phyloP scores from a whole-genome alignment of 2,797 vertebrate species.

The Falco naumanni region DNA sequence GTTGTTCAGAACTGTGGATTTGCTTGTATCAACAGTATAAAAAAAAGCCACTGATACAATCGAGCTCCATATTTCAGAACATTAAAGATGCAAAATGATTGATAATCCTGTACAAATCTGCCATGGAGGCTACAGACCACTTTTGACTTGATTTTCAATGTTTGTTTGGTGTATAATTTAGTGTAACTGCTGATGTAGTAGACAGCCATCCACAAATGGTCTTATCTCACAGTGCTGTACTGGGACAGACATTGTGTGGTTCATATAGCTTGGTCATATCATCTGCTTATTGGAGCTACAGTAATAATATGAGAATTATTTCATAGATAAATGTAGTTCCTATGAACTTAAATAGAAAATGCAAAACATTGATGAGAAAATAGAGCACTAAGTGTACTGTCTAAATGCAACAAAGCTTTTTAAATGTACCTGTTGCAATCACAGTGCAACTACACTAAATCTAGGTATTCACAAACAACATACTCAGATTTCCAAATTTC shows the following conservation, averaged over 20 bases:
- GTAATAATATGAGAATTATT: neutral
- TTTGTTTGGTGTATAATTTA: neutral
- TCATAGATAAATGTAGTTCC: neutral
- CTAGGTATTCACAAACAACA: neutral
- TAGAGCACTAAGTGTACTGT: neutral
- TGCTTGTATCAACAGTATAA: neutral
- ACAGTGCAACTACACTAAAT: neutral
- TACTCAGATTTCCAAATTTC: neutral
- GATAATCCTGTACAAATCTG: neutral
- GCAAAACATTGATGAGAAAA: neutral
- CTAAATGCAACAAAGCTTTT: neutral
- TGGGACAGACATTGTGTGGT: neutral
- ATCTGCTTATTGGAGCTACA: neutral
- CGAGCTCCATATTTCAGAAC: neutral
- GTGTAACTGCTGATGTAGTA: neutral
- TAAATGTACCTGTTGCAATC: neutral
- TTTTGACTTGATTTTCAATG: neutral
- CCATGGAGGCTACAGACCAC: neutral
- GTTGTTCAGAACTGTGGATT: neutral
- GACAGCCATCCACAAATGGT: neutral
- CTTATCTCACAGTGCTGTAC: neutral
- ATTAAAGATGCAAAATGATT: neutral
- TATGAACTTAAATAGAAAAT: neutral
- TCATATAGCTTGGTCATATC: neutral
- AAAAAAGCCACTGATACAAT: neutral